Evolutionary conservation across 2,888 invertebrate genomes (phyloP), one percentile per base, ranked within the genome.

Genomic region (Axea sp.): DNA sequence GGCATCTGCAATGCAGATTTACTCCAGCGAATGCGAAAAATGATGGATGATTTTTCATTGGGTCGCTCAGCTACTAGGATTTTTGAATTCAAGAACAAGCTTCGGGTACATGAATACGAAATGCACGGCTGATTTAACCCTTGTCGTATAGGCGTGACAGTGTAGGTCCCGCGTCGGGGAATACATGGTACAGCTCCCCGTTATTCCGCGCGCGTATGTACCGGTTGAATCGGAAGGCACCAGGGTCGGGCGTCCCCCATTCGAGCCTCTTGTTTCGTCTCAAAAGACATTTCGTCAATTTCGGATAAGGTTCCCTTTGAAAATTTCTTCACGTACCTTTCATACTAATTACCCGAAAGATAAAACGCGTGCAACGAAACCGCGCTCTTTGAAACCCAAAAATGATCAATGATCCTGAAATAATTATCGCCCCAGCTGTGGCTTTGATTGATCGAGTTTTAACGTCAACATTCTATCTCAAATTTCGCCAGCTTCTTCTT

Each of bases 91-190:
- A 62, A 73, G 60, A 67, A 73, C 73, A 73, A 60, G 60, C 73
- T 43, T 26, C 41, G 43, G 47, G 39, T 67, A 62, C 73, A 68
- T 60, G 73, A 67, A 68, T 68, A 68, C 67, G 49, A 68, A 68
- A 73, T 68, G 65, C 9, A 49, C 55, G 62, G 73, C 43, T 73
- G 68, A 68, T 73, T 68, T 73, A 73, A 73, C 73, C 57, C 73
- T 73, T 73, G 73, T 73, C 67, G 73, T 43, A 68, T 47, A 73
- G 73, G 73, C 73, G 67, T 73, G 73, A 68, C 73, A 49, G 67
- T 55, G 49, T 57, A 41, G 73, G 73, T 67, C 60, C 60, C 67
- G 65, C 62, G 30, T 57, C 64, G 51, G 73, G 68, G 68, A 73
- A 64, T 68, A 73, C 73, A 67, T 15, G n/a, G n/a, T n/a, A n/a